These are phyloP conservation scores for Sarcophaga subvicina DNA, from an alignment of 2,888 invertebrate genomes.

Conservation along the genomic window DNA sequence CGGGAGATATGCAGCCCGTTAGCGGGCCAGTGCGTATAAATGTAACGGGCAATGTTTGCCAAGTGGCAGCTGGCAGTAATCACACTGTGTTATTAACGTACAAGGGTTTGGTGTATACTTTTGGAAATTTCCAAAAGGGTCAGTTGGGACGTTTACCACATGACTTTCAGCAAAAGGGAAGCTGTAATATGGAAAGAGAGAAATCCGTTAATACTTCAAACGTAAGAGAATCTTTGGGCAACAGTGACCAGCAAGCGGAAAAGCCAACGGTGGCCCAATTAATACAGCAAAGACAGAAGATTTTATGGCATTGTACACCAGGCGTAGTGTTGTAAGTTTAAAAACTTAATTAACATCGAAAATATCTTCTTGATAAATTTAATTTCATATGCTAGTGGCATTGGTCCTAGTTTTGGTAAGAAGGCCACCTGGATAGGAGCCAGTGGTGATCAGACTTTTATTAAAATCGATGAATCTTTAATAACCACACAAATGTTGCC, in stretches of 20 bases:
- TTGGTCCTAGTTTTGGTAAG: slow-evolving; percentile 92
- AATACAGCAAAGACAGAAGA: slow-evolving; percentile 80
- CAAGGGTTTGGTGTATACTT: slow-evolving; percentile 96
- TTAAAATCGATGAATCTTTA: slow-evolving; percentile 95
- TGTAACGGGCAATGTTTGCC: slow-evolving; percentile 85
- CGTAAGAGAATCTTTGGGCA: slow-evolving; percentile 43
- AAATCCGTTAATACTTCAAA: neutral
- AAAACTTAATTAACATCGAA: neutral
- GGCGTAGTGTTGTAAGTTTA: slow-evolving; percentile 80
- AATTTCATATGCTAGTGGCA: slow-evolving; percentile 79
- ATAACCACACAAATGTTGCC: slow-evolving; percentile 95
- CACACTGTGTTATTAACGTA: slow-evolving; percentile 94
- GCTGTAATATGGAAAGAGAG: slow-evolving; percentile 49
- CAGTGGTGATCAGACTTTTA: slow-evolving; percentile 97
- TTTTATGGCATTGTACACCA: slow-evolving; percentile 81
- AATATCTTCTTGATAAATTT: slow-evolving; percentile 17
- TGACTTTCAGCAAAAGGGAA: slow-evolving; percentile 77
- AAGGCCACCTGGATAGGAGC: slow-evolving; percentile 97
- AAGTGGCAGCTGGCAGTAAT: slow-evolving; percentile 97
- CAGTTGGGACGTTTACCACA: slow-evolving; percentile 84
- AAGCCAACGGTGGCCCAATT: slow-evolving; percentile 75
- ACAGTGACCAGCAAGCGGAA: slow-evolving; percentile 69
- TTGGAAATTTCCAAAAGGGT: slow-evolving; percentile 92
- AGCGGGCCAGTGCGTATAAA: slow-evolving; percentile 90
- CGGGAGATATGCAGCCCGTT: slow-evolving; percentile 91